Conservation (phyloP, 92 coral and sea anemone genomes). For the Heteractis magnifica region DNA sequence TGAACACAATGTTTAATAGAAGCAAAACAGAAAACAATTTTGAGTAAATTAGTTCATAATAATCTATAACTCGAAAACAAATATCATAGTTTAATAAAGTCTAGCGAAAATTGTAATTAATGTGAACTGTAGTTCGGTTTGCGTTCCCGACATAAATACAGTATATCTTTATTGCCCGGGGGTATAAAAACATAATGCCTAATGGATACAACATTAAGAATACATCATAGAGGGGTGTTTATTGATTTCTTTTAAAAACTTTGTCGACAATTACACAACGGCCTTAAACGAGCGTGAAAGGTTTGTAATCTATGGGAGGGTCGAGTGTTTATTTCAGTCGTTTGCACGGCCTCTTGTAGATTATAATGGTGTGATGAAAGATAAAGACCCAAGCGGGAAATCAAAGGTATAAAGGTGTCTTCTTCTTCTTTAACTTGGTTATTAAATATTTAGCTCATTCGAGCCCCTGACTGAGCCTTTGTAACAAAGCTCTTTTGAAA, state of each 20-base stretch:
- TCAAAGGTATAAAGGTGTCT: neutral
- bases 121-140: neutral
- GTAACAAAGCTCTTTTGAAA: neutral
- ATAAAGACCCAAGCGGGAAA: neutral
- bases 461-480: conserved; percentile 23
- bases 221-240: neutral
- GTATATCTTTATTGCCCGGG: neutral
- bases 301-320: neutral
- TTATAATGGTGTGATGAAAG: neutral
- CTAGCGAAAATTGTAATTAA: neutral
- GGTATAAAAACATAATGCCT: neutral
- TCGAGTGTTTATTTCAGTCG: neutral
- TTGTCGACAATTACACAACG: neutral
- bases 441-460: conserved; percentile 20
- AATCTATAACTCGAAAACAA: neutral
- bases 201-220: neutral
- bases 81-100: neutral
- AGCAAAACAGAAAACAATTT: neutral
- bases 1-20: neutral
- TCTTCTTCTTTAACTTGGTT: neutral
- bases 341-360: neutral
- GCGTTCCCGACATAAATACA: neutral
- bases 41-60: neutral
- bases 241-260: neutral
- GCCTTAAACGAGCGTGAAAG: neutral